Base-by-base conservation (phyloP, 1,140 invertebrate genomes). In the Eumeta japonica region DNA sequence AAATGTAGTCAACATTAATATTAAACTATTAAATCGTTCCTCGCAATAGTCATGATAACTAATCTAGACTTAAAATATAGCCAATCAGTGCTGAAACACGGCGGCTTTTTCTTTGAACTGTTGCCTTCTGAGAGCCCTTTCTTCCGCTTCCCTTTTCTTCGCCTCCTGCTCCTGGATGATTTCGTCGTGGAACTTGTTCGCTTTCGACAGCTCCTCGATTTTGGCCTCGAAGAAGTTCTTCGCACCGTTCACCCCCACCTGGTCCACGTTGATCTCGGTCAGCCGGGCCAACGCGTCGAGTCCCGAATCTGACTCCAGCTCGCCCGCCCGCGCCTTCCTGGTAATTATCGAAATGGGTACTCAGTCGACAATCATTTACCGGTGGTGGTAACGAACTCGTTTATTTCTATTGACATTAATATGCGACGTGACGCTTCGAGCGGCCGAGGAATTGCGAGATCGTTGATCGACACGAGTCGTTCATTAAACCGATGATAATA, bases 151-250 rank as follows among this genome's bases (percentile, higher is more conserved):
- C 11, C 84, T 78, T 41, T 84, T 85, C 52, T 86, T 81, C 49
- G 92, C 88, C 57, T 94, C 90, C 57, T 94, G 88, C 64, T 94
- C 91, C 58, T 85, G 81, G 34, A 86, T 79, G 29, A 94, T 92
- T 72, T 94, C 91, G 46, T 88, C 83, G 53, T 92, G 89, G 63
- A 93, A 93, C 70, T 92, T 92, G 52, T 83, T 91, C 30, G 83
- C 78, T 52, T 85, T 85, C 5, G 82, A 67, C 19, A 90, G 75
- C 58, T 93, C 85, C 62, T 90, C 87, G 48, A 94, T 93, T 83
- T 94, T 94, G 2, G 90, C 90, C 79, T 94, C 90, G 55, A 94
- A 94, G 73, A 94, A 94, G 55, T 86, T 84, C 62, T 93, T 94
- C 2, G 91, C 91, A 15, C 90, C 91, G 41, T 83, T 87, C 0